A percentile compares a stretch with the other conserved stretches of the same genome.
Evolutionary conservation across 2,797 vertebrate species (phyloP).

Genomic region (Peromyscus eremicus): DNA sequence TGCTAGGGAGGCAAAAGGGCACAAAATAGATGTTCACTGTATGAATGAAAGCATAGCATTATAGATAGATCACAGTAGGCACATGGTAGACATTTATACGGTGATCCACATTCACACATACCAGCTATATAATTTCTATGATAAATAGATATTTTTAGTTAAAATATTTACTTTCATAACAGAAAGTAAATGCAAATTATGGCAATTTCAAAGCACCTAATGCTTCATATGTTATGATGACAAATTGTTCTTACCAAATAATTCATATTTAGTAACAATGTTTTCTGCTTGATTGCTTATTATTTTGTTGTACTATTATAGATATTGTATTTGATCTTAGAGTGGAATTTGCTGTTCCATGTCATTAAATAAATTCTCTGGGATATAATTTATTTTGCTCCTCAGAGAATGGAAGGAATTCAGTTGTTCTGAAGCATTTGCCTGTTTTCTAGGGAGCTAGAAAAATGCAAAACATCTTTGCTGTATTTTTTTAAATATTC

Average conservation of each 20-base stretch:
- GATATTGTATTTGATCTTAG: conserved; percentile 76
- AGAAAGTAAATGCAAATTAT: conserved; percentile 71
- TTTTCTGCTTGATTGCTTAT: conserved; percentile 80
- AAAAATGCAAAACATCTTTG: conserved; percentile 59
- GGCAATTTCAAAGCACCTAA: conserved; percentile 65
- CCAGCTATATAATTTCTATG: conserved; percentile 64
- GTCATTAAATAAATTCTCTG: conserved; percentile 80
- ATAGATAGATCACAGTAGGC: background rate
- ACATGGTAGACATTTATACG: background rate
- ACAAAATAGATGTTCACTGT: conserved; percentile 4
- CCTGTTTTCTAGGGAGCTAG: conserved; percentile 65
- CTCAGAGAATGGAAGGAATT: conserved; percentile 70
- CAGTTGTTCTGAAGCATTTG: conserved; percentile 35
- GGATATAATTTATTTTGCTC: conserved; percentile 77
- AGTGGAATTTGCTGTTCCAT: conserved; percentile 74
- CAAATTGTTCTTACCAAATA: conserved; percentile 72
- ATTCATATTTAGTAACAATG: conserved; percentile 77
- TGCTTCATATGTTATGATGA: conserved; percentile 60
- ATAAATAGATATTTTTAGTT: conserved; percentile 70
- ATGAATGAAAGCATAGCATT: background rate
- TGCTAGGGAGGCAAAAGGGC: background rate
- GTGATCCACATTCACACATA: background rate
- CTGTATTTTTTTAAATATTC: background rate
- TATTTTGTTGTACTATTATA: conserved; percentile 79
- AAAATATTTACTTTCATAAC: conserved; percentile 76